Evolutionary conservation across 2,888 invertebrate species (phyloP), one percentile per base, ranked within the genome.

Genomic region (Rhodophaea formosa): DNA sequence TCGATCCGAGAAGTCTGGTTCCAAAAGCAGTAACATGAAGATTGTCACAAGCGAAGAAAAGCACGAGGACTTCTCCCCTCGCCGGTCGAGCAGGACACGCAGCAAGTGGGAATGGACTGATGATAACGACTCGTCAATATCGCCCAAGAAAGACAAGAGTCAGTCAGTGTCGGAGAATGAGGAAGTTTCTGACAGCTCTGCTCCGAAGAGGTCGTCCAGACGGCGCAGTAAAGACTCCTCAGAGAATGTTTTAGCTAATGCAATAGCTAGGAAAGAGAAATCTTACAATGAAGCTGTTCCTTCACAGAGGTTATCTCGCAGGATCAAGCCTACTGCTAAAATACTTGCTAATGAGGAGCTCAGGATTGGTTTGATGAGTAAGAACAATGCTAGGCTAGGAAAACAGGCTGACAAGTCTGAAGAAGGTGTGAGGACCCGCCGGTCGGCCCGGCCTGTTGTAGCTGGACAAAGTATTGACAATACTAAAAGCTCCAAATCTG

Each of bases 191-290:
- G 87, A 87, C 39, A 79, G 75, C 59, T 78, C 83, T 23, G 82
- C 91, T 10, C 84, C 93, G 0, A 95, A 95, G 77, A 90, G 95
- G 16, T 93, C 94, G 0, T 93, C 94, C 0, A 91, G 94, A 55
- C 90, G 94, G 42, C 86, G 93, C 51, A 93, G 93, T 65, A 94
- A 93, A 72, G 94, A 94, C 67, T 92, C 85, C 46, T 82, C 82
- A 14, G 93, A 94, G 62, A 94, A 94, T 53, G 92, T 95, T 32
- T 79, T 95, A 17, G 94, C 95, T 62, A 94, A 93, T 79, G 95
- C 95, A 8, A 95, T 95, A 69, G 95, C 95, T 0, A 89, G 95
- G 12, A 95, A 95, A 74, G 94, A 95, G 75, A 95, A 95, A 67
- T 93, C 93, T 0, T 94, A 94, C 68, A 93, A 93, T 68, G 92